Evolutionary conservation across 2,113 vertebrate species (phyloP), one percentile per base, ranked within the genome.

Genomic region (Hemiscyllium ocellatum): DNA sequence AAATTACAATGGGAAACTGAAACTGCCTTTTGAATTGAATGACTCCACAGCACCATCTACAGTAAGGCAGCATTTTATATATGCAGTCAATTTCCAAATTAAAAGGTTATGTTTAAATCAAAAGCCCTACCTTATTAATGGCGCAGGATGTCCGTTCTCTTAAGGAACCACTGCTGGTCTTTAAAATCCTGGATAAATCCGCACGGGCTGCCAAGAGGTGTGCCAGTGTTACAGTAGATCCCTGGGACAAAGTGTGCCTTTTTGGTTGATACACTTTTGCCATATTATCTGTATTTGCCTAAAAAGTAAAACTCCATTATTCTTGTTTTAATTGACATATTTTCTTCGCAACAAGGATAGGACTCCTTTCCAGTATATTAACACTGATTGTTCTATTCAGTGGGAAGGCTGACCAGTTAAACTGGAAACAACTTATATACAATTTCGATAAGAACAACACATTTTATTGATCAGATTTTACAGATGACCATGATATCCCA

Each of bases 251-350:
- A 0, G 97, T 97, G 15, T 98, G 98, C 96, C 99, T 98, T 96
- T 97, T 98, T 4, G 98, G 98, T 97, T 99, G 99, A 96, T 99
- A 99, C 96, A 97, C 98, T 95, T 97, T 97, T 33, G 99, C 99
- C 98, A 99, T 99, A 70, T 98, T 98, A 97, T 99, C 99, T 96
- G 98, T 98, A 97, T 97, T 99, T 94, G 96, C 97, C 98, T 98
- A 66, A 85, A n/a, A 52, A 96, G n/a, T 70, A 95, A 68, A 15
- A 94, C 10, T 26, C 12, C 5, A 15, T 95, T 33, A 95, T 72
- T 50, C 50, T 70, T 76, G 72, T 76, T 72, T 69, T 15, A 61
- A 61, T 61, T 61, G 0, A 61, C 56, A 61, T 61, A 61, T 61
- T 61, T 61, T 61, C 56, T 61, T 8, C 5, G 56, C 12, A 12